Evolutionary conservation across 2,113 vertebrate species (phyloP).

Genomic region (Erythrolamprus reginae): DNA sequence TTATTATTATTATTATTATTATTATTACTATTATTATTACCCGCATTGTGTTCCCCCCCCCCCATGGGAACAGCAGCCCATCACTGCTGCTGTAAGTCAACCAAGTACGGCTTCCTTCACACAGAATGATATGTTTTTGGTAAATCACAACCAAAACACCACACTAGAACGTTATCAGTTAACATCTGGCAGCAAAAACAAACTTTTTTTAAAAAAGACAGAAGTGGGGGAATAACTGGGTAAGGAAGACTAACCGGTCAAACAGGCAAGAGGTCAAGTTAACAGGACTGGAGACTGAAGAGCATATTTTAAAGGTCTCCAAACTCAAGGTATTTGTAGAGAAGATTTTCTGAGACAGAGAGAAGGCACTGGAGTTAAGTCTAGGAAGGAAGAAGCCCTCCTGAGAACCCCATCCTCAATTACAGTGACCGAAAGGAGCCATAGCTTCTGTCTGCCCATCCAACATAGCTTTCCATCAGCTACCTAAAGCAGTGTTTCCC

Average conservation of each 20-base stretch:
- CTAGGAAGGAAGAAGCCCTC: not conserved
- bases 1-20: too few relatives aligned
- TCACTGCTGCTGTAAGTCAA: too few relatives aligned
- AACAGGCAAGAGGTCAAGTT: not conserved
- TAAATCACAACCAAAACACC: not conserved
- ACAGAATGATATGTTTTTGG: not conserved
- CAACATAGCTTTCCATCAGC: not conserved
- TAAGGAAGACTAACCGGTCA: not conserved
- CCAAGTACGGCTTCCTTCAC: not conserved
- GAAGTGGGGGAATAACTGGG: not conserved
- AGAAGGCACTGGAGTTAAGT: not conserved
- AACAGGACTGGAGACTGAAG: not conserved
- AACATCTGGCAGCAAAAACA: not conserved
- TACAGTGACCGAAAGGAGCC: not conserved
- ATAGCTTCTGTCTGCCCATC: not conserved
- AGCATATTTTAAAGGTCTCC: not conserved
- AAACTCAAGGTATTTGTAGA: not conserved
- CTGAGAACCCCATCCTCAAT: not conserved
- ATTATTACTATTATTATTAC: too few relatives aligned
- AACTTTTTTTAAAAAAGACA: not conserved
- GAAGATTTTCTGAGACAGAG: not conserved
- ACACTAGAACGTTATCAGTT: not conserved
- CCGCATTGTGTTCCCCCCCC: too few relatives aligned
- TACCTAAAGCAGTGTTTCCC: too few relatives aligned
- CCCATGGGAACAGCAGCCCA: too few relatives aligned